Base-by-base conservation (phyloP, 2,797 vertebrate species). In the Luscinia megarhynchos region DNA sequence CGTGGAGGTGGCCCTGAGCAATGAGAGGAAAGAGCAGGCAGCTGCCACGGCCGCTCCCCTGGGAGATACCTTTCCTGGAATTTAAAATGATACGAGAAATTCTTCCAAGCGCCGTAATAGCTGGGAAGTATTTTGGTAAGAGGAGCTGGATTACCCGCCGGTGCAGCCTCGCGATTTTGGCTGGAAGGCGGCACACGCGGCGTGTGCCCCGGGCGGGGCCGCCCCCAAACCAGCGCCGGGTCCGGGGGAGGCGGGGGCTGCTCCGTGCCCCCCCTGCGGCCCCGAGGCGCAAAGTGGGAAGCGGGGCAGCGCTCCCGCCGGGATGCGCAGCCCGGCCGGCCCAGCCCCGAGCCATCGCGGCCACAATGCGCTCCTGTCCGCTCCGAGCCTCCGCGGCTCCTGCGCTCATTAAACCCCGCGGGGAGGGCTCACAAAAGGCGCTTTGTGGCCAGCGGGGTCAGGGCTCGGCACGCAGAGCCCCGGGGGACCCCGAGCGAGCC, bases 51-150 rank as follows among this genome's bases (percentile, higher is more conserved):
- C 74, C 30, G 8, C 92, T 95, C 97, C 97, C 94, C 69, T 21
- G 96, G 95, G 96, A 97, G 90, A 93, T 83, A 93, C 95, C 95
- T 97, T 98, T 98, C 97, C 97, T 97, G 97, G 96, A 97, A 98
- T 97, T 96, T 97, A 93, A 97, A 95, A 94, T 46, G 75, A 82
- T 87, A 93, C 29, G 85, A 95, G 83, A 87, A 90, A 80, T 66
- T 86, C 62, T 83, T 94, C 89, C 89, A 62, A 95, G 54, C 2
- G 0, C 86, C 4, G 7, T 62, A 58, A 89, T 34, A 85, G 90
- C 91, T 90, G 92, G 91, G 89, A 91, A 93, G 78, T 10, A 13
- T 63, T 70, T 86, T 66, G 84, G 79, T 26, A 30, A 58, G 63
- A 29, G 51, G 79, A 63, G 40, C 58, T 80, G 78, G 72, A 4